Percentiles rank a stretch among this genome's conserved stretches.
Conservation (phyloP, 2,113 vertebrate species). For the Chaetodon trifascialis region DNA sequence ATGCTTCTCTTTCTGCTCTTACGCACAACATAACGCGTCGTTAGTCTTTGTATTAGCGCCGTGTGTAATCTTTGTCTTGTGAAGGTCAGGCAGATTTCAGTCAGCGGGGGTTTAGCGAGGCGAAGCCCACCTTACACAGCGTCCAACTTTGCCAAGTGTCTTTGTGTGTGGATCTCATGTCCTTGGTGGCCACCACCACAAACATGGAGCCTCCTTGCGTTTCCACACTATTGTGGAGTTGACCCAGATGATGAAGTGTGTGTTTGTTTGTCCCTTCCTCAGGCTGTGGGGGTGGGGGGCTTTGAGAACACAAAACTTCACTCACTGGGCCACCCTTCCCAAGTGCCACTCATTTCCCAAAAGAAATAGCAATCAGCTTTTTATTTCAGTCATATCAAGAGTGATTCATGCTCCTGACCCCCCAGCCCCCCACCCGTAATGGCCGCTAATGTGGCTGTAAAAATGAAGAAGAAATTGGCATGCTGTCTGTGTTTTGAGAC, state of each 20-base stretch:
- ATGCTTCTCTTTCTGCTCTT: not conserved
- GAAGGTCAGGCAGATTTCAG: slow-evolving; percentile 46
- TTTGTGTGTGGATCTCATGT: slow-evolving; percentile 57
- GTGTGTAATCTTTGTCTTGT: slow-evolving; percentile 27
- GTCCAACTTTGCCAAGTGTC: slow-evolving; percentile 64
- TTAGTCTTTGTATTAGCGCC: slow-evolving; percentile 1
- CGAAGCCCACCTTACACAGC: slow-evolving; percentile 34
- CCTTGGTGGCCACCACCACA: slow-evolving; percentile 55
- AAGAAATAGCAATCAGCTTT: not conserved
- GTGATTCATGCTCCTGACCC: slow-evolving; percentile 5
- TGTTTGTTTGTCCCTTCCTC: slow-evolving; percentile 61
- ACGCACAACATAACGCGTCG: not conserved
- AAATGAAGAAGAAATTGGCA: not conserved
- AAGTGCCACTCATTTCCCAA: slow-evolving; percentile 49
- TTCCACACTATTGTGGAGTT: slow-evolving; percentile 63
- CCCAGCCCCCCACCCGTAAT: not conserved
- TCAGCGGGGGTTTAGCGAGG: slow-evolving; percentile 7
- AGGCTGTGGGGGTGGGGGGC: slow-evolving; percentile 51
- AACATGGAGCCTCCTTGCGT: slow-evolving; percentile 51
- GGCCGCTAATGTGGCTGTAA: not conserved
- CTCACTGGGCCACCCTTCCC: slow-evolving; percentile 62
- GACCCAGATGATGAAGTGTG: slow-evolving; percentile 72
- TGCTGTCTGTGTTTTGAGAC: slow-evolving; percentile 13
- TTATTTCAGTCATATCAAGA: slow-evolving; percentile 1
- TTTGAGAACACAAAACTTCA: slow-evolving; percentile 64